A percentile compares a stretch with the other conserved stretches of the same genome.
Conservation (phyloP, 2,797 vertebrate species). For the Petrocephalus schoutedeni region DNA sequence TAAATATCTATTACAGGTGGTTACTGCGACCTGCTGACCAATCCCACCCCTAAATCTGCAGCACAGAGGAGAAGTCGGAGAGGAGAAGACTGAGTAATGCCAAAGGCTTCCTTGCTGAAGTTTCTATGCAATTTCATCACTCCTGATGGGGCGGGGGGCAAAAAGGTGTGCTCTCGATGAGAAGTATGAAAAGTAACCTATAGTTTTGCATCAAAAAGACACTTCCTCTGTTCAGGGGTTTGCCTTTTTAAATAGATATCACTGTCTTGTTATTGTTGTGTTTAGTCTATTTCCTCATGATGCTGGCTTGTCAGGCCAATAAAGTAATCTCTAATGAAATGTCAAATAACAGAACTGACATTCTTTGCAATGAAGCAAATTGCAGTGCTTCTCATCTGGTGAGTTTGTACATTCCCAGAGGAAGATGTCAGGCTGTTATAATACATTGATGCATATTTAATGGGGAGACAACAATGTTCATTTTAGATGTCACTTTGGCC, state of each 20-base stretch:
- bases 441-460: background rate
- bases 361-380: background rate
- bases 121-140: background rate
- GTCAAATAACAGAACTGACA: background rate
- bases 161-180: background rate
- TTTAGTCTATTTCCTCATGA: background rate
- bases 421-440: background rate
- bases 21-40: background rate
- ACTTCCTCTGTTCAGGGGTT: background rate
- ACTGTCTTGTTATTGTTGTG: background rate
- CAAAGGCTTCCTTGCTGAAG: background rate
- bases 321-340: background rate
- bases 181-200: background rate
- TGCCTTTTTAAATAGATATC: background rate
- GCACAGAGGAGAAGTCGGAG: background rate
- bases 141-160: background rate
- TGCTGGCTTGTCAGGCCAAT: background rate
- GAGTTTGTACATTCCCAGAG: background rate
- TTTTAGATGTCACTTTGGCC: slow-evolving; percentile 5
- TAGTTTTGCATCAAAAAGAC: background rate
- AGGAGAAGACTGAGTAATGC: background rate
- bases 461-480: background rate
- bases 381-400: background rate
- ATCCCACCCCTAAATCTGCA: background rate
- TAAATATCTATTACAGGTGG: background rate